Evolutionary conservation across 1,140 invertebrate species (phyloP), one percentile per base, ranked within the genome.

Genomic region (Drosophila kanapiae): DNA sequence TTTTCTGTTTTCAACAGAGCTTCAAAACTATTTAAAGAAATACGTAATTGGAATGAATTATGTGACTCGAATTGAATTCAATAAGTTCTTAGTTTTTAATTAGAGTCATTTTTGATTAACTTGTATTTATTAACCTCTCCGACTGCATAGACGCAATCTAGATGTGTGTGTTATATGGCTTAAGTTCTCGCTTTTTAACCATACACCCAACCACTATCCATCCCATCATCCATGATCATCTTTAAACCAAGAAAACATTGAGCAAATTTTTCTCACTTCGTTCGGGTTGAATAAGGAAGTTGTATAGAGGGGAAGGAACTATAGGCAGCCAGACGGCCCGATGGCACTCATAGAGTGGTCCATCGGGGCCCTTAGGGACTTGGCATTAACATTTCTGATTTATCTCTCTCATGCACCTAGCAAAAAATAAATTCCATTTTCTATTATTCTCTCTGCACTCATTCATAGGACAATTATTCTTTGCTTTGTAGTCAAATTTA

Each of bases 201-300:
- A 69, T 77, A 62, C 74, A 77, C 48, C 53, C 29, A 61, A 43
- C n/a, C 68, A 72, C 51, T 64, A 37, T 40, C 51, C 69, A 37
- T 40, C 51, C 69, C 43, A 72, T 72, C 69, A 49, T 37, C 35
- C 69, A 59, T 59, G 43, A 35, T 29, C 69, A 62, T 35, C 35
- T 29, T 59, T 60, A 23, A 38, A 31, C n/a, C 29, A 47, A 65
- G n/a, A n/a, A 49, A 74, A n/a, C 42, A 58, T 83, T 88, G 91
- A 88, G 91, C 91, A 92, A 85, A 90, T 83, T 75, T 91, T 91
- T 92, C 82, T 86, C 91, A 92, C 91, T 92, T 92, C 91, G 91
- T 92, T 91, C 81, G 85, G 85, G 90, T 88, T 47, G 76, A 59
- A 37, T 64, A 29, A 77, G 68, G 31, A 56, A 61, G 56, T 78